A percentile compares a stretch with the other conserved stretches of the same genome.
Conservation (phyloP, 2,113 vertebrate species). For the Scopus umbretta region DNA sequence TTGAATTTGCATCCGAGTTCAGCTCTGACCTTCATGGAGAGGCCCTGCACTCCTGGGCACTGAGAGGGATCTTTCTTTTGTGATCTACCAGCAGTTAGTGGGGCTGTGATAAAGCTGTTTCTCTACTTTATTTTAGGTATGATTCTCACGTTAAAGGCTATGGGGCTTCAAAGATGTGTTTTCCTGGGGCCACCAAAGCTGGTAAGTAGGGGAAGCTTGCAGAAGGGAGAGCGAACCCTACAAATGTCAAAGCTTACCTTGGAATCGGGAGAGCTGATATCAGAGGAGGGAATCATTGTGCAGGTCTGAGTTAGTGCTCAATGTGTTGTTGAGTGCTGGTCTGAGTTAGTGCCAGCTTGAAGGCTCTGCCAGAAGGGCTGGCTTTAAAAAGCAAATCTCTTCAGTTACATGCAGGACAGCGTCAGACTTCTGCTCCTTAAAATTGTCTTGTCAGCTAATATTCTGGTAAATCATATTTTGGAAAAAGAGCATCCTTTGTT, state of each 20-base stretch:
- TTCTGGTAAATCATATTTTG: neutral
- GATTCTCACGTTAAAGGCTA: constrained; percentile 88
- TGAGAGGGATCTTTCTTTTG: neutral
- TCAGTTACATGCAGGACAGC: no score
- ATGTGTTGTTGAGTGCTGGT: no score
- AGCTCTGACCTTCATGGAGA: neutral
- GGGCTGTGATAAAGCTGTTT: neutral
- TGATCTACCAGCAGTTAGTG: rapidly evolving
- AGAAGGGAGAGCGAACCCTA: neutral
- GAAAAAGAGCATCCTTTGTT: neutral
- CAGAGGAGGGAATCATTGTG: neutral
- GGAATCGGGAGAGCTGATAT: neutral
- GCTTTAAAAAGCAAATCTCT: neutral
- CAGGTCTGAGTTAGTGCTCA: no score
- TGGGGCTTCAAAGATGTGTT: constrained; percentile 83
- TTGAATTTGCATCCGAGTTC: rapidly evolving
- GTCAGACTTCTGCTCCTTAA: neutral
- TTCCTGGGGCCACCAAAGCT: constrained; percentile 91
- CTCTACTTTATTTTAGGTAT: constrained; percentile 76
- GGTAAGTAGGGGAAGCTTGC: constrained; percentile 71
- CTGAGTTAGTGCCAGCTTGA: neutral
- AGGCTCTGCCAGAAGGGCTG: neutral
- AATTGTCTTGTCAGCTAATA: neutral
- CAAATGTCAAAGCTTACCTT: neutral
- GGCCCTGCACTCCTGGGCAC: neutral